Base-by-base conservation (phyloP, 2,888 invertebrate species). In the Fissipunctia ypsillon region DNA sequence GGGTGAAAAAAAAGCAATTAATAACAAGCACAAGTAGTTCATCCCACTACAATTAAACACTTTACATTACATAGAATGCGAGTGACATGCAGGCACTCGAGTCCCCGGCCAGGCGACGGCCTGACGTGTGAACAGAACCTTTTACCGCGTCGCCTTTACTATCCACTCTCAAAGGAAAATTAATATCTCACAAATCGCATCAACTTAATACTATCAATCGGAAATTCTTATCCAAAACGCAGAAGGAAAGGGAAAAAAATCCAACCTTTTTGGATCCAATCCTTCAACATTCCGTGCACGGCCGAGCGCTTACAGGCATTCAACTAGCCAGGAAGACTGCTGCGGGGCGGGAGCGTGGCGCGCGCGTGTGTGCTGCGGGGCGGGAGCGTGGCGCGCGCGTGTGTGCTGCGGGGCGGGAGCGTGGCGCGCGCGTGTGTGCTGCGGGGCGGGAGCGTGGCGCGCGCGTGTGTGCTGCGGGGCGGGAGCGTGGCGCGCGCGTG, bases 241-340 rank as follows among this genome's bases (percentile, higher is more conserved):
- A 50, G 28, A 50, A 65, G n/a, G n/a, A 50, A 65, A 31, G 28
- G 14, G 10, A 38, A 54, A 43, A 61, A n/a, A 48, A 3, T 54
- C 41, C 41, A 25, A 61, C 22, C 35, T 61, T 16, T 56, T 56
- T 12, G 68, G 31, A 22, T 25, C 35, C 60, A 45, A 70, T 70
- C 56, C 50, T 73, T 68, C 52, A 69, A 67, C 57, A 73, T 78
- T 82, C 60, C 72, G 59, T 9, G 66, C 73, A 48, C 57, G 83
- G 61, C 48, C 43, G 73, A 78, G 69, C 56, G 73, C 64, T 78
- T 59, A 59, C 68, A 64, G 66, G 63, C 69, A 59, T 69, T 69
- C 73, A 28, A 69, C 76, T 71, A 73, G 57, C 68, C 78, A 75
- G 83, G 76, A 83, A 25, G 72, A 73, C 76, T 56, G 57, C 59